Evolutionary conservation across 2,888 invertebrate genomes (phyloP), one percentile per base, ranked within the genome.

Genomic region (Acanthosepion esculentum): DNA sequence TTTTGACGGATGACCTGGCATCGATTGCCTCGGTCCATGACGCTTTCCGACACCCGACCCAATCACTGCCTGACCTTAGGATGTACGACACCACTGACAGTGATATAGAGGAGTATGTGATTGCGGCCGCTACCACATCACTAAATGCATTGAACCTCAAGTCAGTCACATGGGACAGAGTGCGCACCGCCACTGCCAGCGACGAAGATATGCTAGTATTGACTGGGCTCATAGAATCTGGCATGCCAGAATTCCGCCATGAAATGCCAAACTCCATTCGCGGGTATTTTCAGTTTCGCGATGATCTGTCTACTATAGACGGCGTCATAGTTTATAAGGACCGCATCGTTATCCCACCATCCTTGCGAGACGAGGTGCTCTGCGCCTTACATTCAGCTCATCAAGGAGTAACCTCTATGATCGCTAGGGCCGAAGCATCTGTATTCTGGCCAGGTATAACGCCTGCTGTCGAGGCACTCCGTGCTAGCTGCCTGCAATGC

Each of bases 151-250:
- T 94, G 2, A 59, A 26, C 59, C 59, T 59, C 26, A 48, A 95
- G 78, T 95, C 95, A 5, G 78, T 96, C 78, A 96, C 96, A 33
- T 96, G 96, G 96, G 95, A 96, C 53, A 94, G 92, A 50, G 95
- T 95, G 29, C 94, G 95, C 1, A 94, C 93, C 12, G 95, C 95
- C 1, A 96, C 95, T 23, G 53, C 95, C 23, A 95, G 96, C 94
- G 96, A 95, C 64, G n/a, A 94, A 6, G 91, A 95, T 64, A 95
- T 96, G 95, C 91, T 92, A 23, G 53, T 64, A 0, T 95, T 95
- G 7, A 29, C 95, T 5, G 55, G 92, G 1, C 18, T 95, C 10
- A 95, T 96, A 29, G 95, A 95, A 59, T 55, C 93, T 26, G 94
- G 95, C 53, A 48, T 95, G 55, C 95, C 95, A 1, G 94, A 95